Base-by-base conservation (phyloP, 2,888 invertebrate species). In the Apoda limacodes region DNA sequence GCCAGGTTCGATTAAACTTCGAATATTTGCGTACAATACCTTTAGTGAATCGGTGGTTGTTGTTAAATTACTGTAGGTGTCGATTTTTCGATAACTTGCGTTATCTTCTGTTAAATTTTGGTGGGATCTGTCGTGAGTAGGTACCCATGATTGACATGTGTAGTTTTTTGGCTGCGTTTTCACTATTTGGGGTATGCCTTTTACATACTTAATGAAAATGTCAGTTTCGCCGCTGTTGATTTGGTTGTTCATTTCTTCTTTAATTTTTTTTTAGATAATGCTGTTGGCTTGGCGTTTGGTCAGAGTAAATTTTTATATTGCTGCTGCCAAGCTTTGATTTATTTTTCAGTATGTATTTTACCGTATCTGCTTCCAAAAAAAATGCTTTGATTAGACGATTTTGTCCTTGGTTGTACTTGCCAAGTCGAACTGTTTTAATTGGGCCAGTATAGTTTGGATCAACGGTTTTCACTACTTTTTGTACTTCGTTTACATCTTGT, bases 151-250 rank as follows among this genome's bases (percentile, higher is more conserved):
- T n/a, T n/a, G n/a, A n/a, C n/a, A n/a, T n/a, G n/a, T 24, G 7
- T 25, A 30, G 35, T 35, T 31, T 35, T 35, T 35, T 35, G 30
- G 9, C 15, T 13, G 28, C n/a, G n/a, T n/a, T 17, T 28, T 13
- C 12, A 25, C 15, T 17, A 34, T 35, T 15, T 19, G 30, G 9
- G 35, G 35, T 1, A 4, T 17, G 5, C 30, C 35, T 21, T 31
- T 35, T 5, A 28, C 9, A 13, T 35, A 35, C 13, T 35, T 35
- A 15, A 35, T 31, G 5, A 13, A 9, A 4, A 31, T 7, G 7
- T 30, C 30, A 9, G 9, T 11, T 17, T 35, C 35, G 5, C 31
- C 35, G 13, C 28, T 31, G n/a, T 24, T 22, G 9, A 15, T 22
- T 13, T 28, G 35, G 15, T 13, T 22, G 20, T 9, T 11, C 7